These are phyloP conservation scores for Sarcophaga carnaria DNA, from an alignment of 2,888 invertebrate species.

Conservation along the genomic window DNA sequence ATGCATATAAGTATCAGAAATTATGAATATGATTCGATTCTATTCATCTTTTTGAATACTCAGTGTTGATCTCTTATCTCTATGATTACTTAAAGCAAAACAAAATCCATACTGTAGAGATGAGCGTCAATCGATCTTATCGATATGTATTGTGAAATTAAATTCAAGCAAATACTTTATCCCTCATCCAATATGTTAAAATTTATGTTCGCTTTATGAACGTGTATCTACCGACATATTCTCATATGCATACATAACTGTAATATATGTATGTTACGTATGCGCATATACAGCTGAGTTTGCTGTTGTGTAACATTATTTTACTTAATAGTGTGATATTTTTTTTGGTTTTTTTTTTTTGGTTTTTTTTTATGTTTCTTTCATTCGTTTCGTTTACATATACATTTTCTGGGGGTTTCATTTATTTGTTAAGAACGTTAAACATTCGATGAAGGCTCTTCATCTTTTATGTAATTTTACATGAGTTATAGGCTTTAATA, in stretches of 20 bases:
- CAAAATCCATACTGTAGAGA: too few relatives aligned
- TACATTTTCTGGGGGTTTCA: neutral
- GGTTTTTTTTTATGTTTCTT: too few relatives aligned
- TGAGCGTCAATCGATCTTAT: too few relatives aligned
- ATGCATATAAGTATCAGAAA: too few relatives aligned
- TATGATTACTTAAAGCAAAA: too few relatives aligned
- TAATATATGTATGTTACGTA: conserved; percentile 3
- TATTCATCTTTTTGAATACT: too few relatives aligned
- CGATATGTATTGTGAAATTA: too few relatives aligned
- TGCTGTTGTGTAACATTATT: conserved; percentile 17
- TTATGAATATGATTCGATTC: too few relatives aligned
- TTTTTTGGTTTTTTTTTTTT: neutral
- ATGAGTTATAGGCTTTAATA: conserved; percentile 33
- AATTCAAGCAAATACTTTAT: neutral
- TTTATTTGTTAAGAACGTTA: conserved; percentile 24
- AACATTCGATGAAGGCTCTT: conserved; percentile 19
- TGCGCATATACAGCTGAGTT: conserved; percentile 27
- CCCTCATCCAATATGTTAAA: neutral
- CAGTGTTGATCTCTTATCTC: too few relatives aligned
- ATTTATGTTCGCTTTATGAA: conserved; percentile 1
- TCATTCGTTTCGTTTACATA: too few relatives aligned
- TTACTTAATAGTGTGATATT: conserved; percentile 23
- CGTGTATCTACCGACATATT: too few relatives aligned
- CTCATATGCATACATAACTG: neutral
- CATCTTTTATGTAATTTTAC: conserved; percentile 19